phyloP scores from a whole-genome alignment of 2,797 vertebrate species.

The Sibirionetta formosa region DNA sequence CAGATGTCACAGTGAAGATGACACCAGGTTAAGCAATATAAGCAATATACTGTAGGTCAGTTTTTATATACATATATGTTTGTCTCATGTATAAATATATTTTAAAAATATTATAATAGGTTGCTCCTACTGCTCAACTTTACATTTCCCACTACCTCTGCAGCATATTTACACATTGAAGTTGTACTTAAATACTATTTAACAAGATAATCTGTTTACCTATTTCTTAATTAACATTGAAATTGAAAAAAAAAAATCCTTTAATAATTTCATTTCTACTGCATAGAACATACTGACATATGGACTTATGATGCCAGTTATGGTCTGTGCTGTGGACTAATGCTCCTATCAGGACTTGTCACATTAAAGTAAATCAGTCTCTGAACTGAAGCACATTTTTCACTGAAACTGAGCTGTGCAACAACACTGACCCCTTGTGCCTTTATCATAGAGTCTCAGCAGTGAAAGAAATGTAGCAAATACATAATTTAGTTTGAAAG shows the following conservation, averaged over 20 bases:
- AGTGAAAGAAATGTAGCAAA: neutral
- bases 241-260: neutral
- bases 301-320: neutral
- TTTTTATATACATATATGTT: neutral
- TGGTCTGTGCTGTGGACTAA: neutral
- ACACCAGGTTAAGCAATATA: neutral
- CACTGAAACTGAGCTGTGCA: neutral
- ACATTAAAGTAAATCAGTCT: neutral
- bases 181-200: neutral
- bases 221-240: neutral
- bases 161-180: neutral
- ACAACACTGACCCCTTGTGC: slow-evolving; percentile 76
- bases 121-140: neutral
- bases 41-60: neutral
- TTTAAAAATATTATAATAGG: neutral
- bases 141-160: neutral
- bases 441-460: neutral
- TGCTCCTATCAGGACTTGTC: neutral
- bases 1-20: neutral
- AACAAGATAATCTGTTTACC: neutral
- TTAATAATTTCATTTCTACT: neutral
- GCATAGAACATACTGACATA: neutral
- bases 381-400: neutral
- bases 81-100: neutral
- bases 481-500: neutral